Percentiles rank a stretch among this genome's conserved stretches.
Conservation (phyloP, 2,888 invertebrate species). For the Apantesis nais region DNA sequence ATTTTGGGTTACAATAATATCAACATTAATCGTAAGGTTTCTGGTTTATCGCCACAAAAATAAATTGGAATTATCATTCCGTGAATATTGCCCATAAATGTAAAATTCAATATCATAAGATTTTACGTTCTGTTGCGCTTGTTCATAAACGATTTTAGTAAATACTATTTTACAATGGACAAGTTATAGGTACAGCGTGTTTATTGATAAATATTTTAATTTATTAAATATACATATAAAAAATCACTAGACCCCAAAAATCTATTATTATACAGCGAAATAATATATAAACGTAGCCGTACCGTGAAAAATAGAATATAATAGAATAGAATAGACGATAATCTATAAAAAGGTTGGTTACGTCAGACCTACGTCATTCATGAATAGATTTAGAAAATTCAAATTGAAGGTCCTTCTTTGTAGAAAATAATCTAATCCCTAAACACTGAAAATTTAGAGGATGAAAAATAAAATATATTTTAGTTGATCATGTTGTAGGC, state of each 20-base stretch:
- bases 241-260: no score
- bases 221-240: no score
- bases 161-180: not conserved
- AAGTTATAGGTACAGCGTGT: no score
- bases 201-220: no score
- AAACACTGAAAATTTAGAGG: no score
- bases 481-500: no score
- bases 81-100: not conserved
- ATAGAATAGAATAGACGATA: no score
- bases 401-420: no score
- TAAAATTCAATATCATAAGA: not conserved
- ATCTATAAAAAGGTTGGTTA: not conserved
- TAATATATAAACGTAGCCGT: slow-evolving; percentile 8
- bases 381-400: not conserved
- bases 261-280: no score
- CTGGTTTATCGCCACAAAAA: not conserved
- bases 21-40: not conserved
- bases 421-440: no score
- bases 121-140: not conserved
- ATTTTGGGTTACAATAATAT: not conserved
- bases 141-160: not conserved
- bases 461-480: no score
- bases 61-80: not conserved
- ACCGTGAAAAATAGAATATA: no score
- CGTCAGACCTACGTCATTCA: not conserved